A percentile compares a stretch with the other conserved stretches of the same genome.
Evolutionary conservation across 2,113 vertebrate species (phyloP).

Genomic region (Cottus gobio): DNA sequence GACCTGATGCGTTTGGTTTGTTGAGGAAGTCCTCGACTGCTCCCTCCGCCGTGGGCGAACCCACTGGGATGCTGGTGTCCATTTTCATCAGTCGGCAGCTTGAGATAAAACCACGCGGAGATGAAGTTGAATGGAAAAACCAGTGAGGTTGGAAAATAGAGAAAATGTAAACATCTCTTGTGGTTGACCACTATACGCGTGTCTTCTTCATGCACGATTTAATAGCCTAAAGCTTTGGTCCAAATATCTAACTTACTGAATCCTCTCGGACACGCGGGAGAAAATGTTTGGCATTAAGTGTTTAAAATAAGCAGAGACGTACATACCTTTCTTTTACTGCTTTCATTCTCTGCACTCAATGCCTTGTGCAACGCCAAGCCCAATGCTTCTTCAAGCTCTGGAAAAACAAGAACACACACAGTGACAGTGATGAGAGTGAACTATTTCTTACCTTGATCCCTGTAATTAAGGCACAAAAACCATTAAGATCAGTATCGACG

Average conservation of each 20-base stretch:
- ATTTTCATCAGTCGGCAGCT: constrained; percentile 64
- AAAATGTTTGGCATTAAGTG: neutral
- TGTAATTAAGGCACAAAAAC: neutral
- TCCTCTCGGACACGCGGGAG: neutral
- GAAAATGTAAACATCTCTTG: neutral
- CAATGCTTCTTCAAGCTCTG: constrained; percentile 87
- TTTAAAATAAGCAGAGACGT: neutral
- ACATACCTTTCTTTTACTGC: constrained; percentile 84
- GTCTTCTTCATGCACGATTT: neutral
- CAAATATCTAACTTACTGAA: neutral
- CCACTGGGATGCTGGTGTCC: constrained; percentile 41
- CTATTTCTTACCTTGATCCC: neutral
- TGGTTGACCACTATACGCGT: no score
- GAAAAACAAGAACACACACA: constrained; percentile 15
- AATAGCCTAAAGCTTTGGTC: neutral
- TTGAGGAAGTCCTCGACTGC: constrained; percentile 50
- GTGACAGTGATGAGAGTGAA: neutral
- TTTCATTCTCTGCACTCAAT: constrained; percentile 45
- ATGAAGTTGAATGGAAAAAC: constrained; percentile 1
- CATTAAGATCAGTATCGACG: accelerated
- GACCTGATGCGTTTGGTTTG: constrained; percentile 85
- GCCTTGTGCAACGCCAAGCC: constrained; percentile 54
- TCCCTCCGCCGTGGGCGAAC: constrained; percentile 67
- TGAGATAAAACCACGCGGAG: constrained; percentile 21
- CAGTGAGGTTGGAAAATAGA: neutral